Evolutionary conservation across 2,888 invertebrate genomes (phyloP).

Genomic region (Agonopterix arenella): DNA sequence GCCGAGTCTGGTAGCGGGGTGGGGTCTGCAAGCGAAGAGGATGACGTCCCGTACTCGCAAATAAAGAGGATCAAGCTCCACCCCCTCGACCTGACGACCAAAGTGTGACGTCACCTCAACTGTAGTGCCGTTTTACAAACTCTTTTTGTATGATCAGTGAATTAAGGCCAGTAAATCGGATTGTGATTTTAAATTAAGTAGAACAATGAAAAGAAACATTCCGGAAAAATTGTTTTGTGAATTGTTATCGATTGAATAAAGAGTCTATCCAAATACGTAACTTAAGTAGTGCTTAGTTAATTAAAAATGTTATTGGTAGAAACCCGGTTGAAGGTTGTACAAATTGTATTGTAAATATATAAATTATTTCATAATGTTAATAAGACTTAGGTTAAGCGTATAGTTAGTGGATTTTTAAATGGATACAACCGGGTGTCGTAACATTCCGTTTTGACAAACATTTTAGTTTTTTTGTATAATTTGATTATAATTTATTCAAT

Average conservation of each 20-base stretch:
- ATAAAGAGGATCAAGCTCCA: slow-evolving; percentile 77
- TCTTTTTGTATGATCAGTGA: slow-evolving; percentile 39
- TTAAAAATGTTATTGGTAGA: slow-evolving; percentile 48
- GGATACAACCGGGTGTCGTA: slow-evolving; percentile 48
- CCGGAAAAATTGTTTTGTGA: slow-evolving; percentile 45
- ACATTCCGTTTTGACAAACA: slow-evolving; percentile 44
- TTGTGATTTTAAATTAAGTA: slow-evolving; percentile 68
- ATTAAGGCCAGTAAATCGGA: slow-evolving; percentile 69
- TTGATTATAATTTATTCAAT: slow-evolving; percentile 64
- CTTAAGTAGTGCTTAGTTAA: slow-evolving; percentile 56
- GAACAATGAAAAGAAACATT: slow-evolving; percentile 35
- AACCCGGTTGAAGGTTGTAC: slow-evolving; percentile 63
- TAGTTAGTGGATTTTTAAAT: slow-evolving; percentile 48
- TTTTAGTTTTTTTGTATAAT: slow-evolving; percentile 40
- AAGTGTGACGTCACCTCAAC: slow-evolving; percentile 73
- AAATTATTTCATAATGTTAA: slow-evolving; percentile 46
- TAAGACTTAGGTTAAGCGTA: slow-evolving; percentile 41
- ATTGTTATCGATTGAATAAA: slow-evolving; percentile 67
- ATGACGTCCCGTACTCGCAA: slow-evolving; percentile 75
- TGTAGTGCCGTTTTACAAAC: slow-evolving; percentile 32
- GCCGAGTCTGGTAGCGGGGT: slow-evolving; percentile 61
- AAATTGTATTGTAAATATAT: slow-evolving; percentile 64
- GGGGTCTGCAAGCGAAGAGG: slow-evolving; percentile 65
- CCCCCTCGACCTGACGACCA: slow-evolving; percentile 82
- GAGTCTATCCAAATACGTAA: slow-evolving; percentile 76